Conservation (phyloP, 2,113 vertebrate species). For the Mirza zaza region DNA sequence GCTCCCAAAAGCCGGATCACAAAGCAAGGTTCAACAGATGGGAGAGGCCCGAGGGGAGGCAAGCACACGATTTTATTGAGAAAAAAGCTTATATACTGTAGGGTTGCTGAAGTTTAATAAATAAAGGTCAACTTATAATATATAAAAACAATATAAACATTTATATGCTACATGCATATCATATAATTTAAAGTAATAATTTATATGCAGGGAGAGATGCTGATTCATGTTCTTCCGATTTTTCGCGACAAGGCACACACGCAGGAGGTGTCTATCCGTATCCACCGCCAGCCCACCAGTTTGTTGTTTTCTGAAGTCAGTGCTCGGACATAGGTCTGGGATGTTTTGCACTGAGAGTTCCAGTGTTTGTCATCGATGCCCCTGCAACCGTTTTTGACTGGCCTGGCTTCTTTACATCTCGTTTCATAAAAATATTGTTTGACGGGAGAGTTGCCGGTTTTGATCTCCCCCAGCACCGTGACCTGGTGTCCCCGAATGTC, state of each 20-base stretch:
- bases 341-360: constrained; percentile 99
- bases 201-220: constrained; percentile 90
- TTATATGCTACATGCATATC: constrained; percentile 99
- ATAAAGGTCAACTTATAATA: constrained; percentile 97
- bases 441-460: constrained; percentile 89
- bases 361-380: constrained; percentile 98
- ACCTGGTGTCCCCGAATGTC: constrained; percentile 92
- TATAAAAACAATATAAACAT: constrained; percentile 96
- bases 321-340: constrained; percentile 95
- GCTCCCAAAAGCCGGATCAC: constrained; percentile 71
- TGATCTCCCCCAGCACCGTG: constrained; percentile 92
- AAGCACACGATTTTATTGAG: constrained; percentile 88
- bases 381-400: constrained; percentile 92
- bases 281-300: constrained; percentile 94
- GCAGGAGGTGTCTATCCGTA: constrained; percentile 98
- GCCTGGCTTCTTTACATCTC: constrained; percentile 89
- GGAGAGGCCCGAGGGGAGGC: constrained; percentile 83
- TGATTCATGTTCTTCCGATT: constrained; percentile 91
- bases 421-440: constrained; percentile 99
- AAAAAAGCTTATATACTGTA: constrained; percentile 88
- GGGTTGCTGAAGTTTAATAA: constrained; percentile 94
- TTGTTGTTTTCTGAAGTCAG: constrained; percentile 91
- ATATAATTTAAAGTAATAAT: constrained; percentile 99
- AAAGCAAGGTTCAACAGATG: constrained; percentile 79
- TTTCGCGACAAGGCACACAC: constrained; percentile 97